Base-by-base conservation (phyloP, 2,888 invertebrate genomes). In the Platycheirus rosarum region DNA sequence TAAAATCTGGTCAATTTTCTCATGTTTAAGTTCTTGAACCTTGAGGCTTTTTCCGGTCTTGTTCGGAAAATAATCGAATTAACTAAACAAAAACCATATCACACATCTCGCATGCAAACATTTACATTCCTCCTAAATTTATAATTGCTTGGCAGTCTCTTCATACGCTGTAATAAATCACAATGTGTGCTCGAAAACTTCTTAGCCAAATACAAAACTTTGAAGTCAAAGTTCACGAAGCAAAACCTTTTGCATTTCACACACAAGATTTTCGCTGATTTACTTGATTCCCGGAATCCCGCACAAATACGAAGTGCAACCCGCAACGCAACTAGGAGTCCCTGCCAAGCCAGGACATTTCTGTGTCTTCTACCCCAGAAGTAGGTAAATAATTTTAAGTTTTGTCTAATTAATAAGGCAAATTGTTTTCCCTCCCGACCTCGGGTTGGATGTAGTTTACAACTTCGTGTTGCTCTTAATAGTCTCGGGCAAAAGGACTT, bases 331-430 rank as follows among this genome's bases (percentile, higher is more conserved):
- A 40, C 37, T 13, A 40, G 5, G 0, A 23, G 6, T n/a, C 48
- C 49, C 6, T 53, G 2, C 13, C 13, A 13, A 55, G 66, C 74
- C 69, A 75, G 75, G 69, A 70, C 69, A 57, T 69, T 26, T 46
- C 53, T 65, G 49, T 46, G 48, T 49, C 49, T 13, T 29, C 29
- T 7, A 3, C 40, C 37, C 48, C 53, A 46, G 29, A 57, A 37
- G 14, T 63, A 57, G 46, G 16, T 29, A 65, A 75, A 75, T 75
- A 51, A 80, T 66, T 75, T 69, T 46, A 75, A 70, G 60, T 75
- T 70, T 32, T 53, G 60, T 75, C 70, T 75, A 75, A 79, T 80
- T 80, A 80, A 80, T 75, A 80, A 75, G 65, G 69, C 69, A 65
- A 79, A 80, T 80, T 66, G 79, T 80, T 80, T 70, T 60, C 46